Evolutionary conservation across 2,113 vertebrate species (phyloP).

Genomic region (Nicator chloris): DNA sequence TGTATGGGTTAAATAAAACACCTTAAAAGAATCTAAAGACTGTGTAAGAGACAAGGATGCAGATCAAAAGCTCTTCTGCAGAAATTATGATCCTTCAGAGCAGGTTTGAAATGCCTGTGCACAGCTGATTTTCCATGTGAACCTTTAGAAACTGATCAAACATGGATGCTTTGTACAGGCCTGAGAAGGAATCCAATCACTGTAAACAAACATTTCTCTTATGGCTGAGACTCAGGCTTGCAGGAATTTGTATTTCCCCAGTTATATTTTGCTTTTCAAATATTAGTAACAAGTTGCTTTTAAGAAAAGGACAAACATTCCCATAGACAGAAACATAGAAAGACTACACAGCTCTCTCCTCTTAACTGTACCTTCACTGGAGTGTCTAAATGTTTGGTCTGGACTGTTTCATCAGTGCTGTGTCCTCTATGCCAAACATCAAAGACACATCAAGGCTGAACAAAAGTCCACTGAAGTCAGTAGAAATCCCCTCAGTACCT

Average conservation of each 20-base stretch:
- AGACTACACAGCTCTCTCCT: not conserved
- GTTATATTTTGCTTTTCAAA: not conserved
- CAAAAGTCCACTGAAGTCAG: not conserved
- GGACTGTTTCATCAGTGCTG: not conserved
- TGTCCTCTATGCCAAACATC: not conserved
- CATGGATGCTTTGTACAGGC: not conserved
- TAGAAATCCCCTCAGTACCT: not conserved
- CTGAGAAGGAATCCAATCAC: not conserved
- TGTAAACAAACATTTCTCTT: not conserved
- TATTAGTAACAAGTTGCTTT: not conserved
- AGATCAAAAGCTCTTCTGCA: not conserved
- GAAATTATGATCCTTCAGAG: not conserved
- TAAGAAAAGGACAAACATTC: not conserved
- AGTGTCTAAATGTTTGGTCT: not conserved
- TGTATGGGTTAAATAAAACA: not conserved
- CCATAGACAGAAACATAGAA: not conserved
- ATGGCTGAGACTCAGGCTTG: not conserved
- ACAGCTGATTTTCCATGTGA: not conserved
- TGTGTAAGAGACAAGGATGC: not conserved
- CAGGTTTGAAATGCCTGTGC: not conserved
- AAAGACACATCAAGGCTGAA: not conserved
- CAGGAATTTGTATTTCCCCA: not conserved
- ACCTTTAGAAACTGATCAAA: not conserved
- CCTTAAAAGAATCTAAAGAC: not conserved
- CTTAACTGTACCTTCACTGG: not conserved